Evolutionary conservation across 30 jellyfish, hydroid and myxozoan species (phyloP), one percentile per base, ranked within the genome.

Genomic region (Aurelia aurita complex sp. Pacific): DNA sequence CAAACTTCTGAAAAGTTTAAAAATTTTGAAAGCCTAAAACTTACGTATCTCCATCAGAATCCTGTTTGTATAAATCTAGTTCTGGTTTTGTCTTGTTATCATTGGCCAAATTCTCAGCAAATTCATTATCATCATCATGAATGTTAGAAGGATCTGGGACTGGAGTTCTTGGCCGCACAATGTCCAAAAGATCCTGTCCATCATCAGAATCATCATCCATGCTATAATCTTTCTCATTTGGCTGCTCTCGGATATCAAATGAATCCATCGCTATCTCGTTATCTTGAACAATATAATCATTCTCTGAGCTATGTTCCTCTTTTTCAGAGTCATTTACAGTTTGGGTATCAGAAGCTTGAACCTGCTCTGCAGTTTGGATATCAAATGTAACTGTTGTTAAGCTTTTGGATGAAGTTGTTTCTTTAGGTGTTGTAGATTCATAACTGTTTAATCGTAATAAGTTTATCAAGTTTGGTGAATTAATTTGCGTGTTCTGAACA

Each of bases 21-120:
- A 68, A 68, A 12, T 16, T 68, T 5, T n/a, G 36, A 19, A 16
- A 34, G 8, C 8, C 8, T 46, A 54, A 15, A 16, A 84, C 93
- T 61, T 34, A 84, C 93, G 93, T 84, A 12, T 84, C 93, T 12
- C 93, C 93, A 74, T 84, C 93, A 14, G 46, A 34, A 54, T 84
- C 93, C 40, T 84, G 87, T 15, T 18, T 63, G 75, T 69, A 84
- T 17, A 84, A 53, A 62, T 61, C 76, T 18, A 32, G 64, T 23
- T 63, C 70, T 16, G 29, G 23, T 17, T 70, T 70, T 32, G 63
- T 43, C 38, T 70, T 33, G 7, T 70, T 33, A 70, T 23, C 23
- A 5, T 32, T 52, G 16, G 62, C 13, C 46, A 32, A 29, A 12
- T 42, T n/a, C 7, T 36, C 63, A 17, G 9, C 18, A 23, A 29